A percentile compares a stretch with the other conserved stretches of the same genome.
Conservation (phyloP, 2,888 invertebrate species). For the Ephialtes manifestator region DNA sequence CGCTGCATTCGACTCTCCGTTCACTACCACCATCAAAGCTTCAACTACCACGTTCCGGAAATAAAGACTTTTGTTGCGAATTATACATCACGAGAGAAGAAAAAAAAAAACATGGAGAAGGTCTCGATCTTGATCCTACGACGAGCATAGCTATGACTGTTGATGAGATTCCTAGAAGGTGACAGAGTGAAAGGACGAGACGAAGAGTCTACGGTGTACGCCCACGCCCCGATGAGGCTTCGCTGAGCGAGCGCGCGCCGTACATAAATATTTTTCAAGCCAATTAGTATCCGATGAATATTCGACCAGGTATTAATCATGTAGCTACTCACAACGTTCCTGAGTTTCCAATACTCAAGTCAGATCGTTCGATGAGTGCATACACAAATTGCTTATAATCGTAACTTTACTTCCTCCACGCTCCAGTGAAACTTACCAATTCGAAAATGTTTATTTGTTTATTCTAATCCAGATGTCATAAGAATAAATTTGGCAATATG, state of each 20-base stretch:
- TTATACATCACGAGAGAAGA: too few species aligned
- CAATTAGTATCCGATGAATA: constrained; percentile 62
- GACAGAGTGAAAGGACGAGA: constrained; percentile 13
- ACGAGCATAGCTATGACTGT: neutral
- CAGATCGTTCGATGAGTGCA: neutral
- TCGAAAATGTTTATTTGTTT: too few species aligned
- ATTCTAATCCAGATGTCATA: too few species aligned
- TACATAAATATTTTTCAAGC: constrained; percentile 61
- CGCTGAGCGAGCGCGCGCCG: constrained; percentile 19
- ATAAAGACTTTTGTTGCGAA: too few species aligned
- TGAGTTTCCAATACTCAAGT: neutral
- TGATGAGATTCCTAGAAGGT: neutral
- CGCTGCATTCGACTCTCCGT: constrained; percentile 61
- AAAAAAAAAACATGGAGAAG: neutral
- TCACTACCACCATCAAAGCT: neutral
- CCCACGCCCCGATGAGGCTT: constrained; percentile 27
- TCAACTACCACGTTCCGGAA: too few species aligned
- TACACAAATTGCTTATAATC: neutral
- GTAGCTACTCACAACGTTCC: constrained; percentile 1
- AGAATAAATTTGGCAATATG: too few species aligned
- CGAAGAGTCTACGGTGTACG: constrained; percentile 5
- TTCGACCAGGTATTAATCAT: constrained; percentile 60
- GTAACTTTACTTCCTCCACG: neutral
- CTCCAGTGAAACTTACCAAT: too few species aligned
- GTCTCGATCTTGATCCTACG: constrained; percentile 15